Conservation (phyloP, 2,797 vertebrate species). For the Labeo calbasu region DNA sequence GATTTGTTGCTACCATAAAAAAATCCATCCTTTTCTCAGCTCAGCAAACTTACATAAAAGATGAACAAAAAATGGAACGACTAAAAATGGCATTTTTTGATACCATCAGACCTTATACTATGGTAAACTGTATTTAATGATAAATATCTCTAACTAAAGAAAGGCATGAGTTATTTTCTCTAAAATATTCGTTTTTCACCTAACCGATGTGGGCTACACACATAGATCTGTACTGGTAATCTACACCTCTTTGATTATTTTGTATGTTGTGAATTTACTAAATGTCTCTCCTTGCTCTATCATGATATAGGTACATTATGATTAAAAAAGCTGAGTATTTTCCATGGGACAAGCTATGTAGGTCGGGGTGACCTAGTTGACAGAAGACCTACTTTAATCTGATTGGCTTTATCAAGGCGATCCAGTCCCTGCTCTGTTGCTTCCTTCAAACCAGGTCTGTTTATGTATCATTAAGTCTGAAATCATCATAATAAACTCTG, state of each 20-base stretch:
- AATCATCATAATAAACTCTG: background rate
- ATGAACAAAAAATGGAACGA: background rate
- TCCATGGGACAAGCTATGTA: slow-evolving; percentile 67
- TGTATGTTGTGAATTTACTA: slow-evolving; percentile 21
- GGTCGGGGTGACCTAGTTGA: slow-evolving; percentile 70
- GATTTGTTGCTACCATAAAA: no score
- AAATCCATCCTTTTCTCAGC: no score
- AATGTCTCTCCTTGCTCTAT: slow-evolving; percentile 39
- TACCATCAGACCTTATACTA: background rate
- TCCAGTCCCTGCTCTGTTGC: slow-evolving; percentile 56
- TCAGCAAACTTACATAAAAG: no score
- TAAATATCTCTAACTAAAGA: slow-evolving; percentile 1
- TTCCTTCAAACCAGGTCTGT: slow-evolving; percentile 57
- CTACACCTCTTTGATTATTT: background rate
- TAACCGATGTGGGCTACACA: background rate
- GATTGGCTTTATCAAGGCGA: slow-evolving; percentile 66
- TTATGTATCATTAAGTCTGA: slow-evolving; percentile 44
- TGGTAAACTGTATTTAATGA: background rate
- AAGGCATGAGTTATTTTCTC: background rate
- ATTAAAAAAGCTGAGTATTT: slow-evolving; percentile 62
- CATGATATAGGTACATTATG: slow-evolving; percentile 46
- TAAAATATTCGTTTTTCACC: background rate
- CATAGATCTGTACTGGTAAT: background rate
- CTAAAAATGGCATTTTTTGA: slow-evolving; percentile 11
- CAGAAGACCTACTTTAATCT: slow-evolving; percentile 70